Conservation (phyloP, 2,888 invertebrate species). For the Slavum lentiscoides region DNA sequence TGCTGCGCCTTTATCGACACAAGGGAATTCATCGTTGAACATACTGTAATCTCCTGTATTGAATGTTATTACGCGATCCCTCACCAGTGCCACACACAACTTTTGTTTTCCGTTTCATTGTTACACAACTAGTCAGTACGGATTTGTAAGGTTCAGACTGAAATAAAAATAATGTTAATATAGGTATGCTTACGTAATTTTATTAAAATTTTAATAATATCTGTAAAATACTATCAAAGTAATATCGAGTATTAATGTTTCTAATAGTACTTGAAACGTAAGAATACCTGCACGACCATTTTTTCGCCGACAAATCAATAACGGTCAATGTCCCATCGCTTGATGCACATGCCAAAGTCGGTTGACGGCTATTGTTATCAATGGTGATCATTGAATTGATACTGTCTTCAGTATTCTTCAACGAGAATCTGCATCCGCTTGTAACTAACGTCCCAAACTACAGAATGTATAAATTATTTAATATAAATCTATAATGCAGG, state of each 20-base stretch:
- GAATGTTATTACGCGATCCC: constrained; percentile 83
- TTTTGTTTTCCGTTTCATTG: constrained; percentile 82
- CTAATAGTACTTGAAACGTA: background rate
- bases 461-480: constrained; percentile 54
- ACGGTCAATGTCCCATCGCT: constrained; percentile 89
- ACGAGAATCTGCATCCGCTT: constrained; percentile 70
- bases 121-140: constrained; percentile 81
- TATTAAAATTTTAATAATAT: constrained; percentile 29
- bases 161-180: constrained; percentile 59
- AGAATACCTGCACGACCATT: constrained; percentile 59
- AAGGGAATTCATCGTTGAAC: constrained; percentile 85
- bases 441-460: constrained; percentile 84
- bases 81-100: constrained; percentile 80
- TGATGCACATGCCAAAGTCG: constrained; percentile 71
- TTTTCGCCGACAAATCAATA: constrained; percentile 74
- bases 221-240: background rate
- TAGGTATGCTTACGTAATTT: too few relatives aligned
- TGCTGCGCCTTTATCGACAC: constrained; percentile 68
- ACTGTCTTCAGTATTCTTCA: constrained; percentile 84
- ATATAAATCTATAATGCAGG: background rate
- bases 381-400: constrained; percentile 81
- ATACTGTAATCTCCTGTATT: constrained; percentile 85
- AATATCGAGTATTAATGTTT: too few relatives aligned
- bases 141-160: constrained; percentile 90
- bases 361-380: constrained; percentile 69